Evolutionary conservation across 2,888 invertebrate genomes (phyloP).

Genomic region (Carcina quercana): DNA sequence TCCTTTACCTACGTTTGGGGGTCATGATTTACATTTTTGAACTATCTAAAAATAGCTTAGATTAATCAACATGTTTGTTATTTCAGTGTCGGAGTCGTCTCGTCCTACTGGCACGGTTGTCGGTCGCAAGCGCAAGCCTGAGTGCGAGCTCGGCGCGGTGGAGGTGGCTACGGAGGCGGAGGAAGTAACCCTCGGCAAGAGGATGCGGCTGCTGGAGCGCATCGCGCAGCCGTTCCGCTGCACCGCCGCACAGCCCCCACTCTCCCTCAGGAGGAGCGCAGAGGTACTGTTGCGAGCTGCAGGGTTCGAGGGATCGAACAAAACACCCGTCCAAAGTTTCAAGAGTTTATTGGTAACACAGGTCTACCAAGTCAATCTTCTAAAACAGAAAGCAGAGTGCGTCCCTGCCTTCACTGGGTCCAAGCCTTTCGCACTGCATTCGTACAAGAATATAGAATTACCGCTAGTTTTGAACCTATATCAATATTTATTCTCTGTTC

Average conservation of each 20-base stretch:
- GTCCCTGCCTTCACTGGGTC: too few relatives aligned
- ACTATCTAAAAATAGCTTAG: not conserved
- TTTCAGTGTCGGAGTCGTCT: slow-evolving; percentile 16
- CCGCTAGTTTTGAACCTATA: too few relatives aligned
- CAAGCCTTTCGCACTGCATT: too few relatives aligned
- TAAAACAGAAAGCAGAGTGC: too few relatives aligned
- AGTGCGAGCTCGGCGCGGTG: not conserved
- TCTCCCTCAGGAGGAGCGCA: slow-evolving; percentile 27
- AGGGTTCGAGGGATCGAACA: too few relatives aligned
- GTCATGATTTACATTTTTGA: not conserved
- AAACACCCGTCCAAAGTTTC: too few relatives aligned
- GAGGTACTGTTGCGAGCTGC: slow-evolving; percentile 28
- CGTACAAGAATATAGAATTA: too few relatives aligned
- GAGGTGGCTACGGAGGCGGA: slow-evolving; percentile 20
- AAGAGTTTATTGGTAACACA: too few relatives aligned
- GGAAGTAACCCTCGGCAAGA: slow-evolving; percentile 24
- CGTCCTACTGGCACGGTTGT: slow-evolving; percentile 61
- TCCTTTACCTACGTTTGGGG: not conserved
- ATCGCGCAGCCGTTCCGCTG: slow-evolving; percentile 38
- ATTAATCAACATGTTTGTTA: not conserved
- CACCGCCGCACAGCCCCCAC: slow-evolving; percentile 14
- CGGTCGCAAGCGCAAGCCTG: slow-evolving; percentile 60
- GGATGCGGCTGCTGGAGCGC: slow-evolving; percentile 43
- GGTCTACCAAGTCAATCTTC: too few relatives aligned
- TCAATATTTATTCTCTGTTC: not conserved